Conservation (phyloP, 2,113 vertebrate genomes). For the Neotragus moschatus region DNA sequence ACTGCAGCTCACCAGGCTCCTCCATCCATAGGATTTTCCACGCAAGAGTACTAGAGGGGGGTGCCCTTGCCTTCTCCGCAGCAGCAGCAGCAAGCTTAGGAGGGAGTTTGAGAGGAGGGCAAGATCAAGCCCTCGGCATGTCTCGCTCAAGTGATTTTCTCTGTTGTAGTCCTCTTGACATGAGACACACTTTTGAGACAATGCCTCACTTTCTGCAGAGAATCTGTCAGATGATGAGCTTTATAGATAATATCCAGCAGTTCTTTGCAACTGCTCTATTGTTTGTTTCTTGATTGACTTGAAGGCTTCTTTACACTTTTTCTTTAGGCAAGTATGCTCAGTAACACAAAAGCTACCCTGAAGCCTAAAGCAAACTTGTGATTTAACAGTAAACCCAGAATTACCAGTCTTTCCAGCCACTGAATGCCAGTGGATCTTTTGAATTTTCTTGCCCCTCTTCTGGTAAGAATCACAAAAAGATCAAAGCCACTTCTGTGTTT, state of each 20-base stretch:
- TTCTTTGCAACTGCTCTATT: constrained; percentile 31
- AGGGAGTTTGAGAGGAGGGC: background rate
- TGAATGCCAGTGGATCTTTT: background rate
- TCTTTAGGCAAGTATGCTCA: background rate
- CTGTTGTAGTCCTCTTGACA: background rate
- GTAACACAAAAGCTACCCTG: background rate
- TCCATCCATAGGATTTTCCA: too few species aligned
- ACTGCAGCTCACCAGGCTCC: too few species aligned
- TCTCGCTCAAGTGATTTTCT: background rate
- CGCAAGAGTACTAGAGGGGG: too few species aligned
- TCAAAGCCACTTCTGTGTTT: constrained; percentile 27
- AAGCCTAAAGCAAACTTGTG: constrained; percentile 12
- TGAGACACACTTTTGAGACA: background rate
- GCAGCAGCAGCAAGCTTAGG: background rate
- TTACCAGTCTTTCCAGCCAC: constrained; percentile 33
- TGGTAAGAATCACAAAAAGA: constrained; percentile 50
- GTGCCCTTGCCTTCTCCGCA: too few species aligned
- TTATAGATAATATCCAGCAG: background rate
- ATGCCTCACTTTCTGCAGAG: background rate
- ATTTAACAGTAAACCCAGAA: constrained; percentile 37
- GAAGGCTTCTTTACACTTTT: constrained; percentile 25
- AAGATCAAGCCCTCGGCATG: background rate
- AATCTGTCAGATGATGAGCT: background rate
- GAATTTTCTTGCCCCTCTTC: constrained; percentile 41
- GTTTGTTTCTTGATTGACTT: constrained; percentile 36